Evolutionary conservation across 2,113 vertebrate species (phyloP).

Genomic region (Heterotilapia buettikoferi): DNA sequence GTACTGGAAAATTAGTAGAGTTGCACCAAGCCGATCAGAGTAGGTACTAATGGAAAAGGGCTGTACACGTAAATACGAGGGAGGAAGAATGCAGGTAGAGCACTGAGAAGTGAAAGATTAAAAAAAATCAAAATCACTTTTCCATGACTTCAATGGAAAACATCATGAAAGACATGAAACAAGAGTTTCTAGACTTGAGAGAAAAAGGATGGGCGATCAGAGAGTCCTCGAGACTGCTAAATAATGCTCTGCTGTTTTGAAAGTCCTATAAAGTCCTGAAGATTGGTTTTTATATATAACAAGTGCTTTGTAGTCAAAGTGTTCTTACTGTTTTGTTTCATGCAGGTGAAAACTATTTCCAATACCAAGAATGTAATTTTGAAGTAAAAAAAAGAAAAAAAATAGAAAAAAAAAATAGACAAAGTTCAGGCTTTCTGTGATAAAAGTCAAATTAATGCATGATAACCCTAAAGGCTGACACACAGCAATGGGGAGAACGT

Average conservation of each 20-base stretch:
- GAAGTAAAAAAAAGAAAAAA: neutral
- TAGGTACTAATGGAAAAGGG: neutral
- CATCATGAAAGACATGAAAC: neutral
- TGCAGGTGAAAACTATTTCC: neutral
- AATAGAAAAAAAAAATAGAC: neutral
- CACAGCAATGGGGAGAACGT: fast-evolving
- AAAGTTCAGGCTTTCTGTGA: neutral
- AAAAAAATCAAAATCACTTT: neutral
- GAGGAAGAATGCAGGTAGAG: neutral
- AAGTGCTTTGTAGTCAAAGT: neutral
- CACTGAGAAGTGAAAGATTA: fast-evolving
- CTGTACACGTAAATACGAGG: fast-evolving
- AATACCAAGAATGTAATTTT: neutral
- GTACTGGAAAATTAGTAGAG: neutral
- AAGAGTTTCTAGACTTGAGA: neutral
- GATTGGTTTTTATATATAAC: neutral
- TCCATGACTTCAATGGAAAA: neutral
- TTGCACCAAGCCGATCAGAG: neutral
- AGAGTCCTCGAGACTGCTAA: too few species aligned
- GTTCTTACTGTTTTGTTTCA: neutral
- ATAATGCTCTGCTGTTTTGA: neutral
- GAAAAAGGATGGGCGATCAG: fast-evolving
- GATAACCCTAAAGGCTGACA: neutral
- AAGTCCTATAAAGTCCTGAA: neutral
- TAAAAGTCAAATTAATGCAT: neutral